These are phyloP conservation scores for Nyctibius bracteatus DNA, from an alignment of 2,113 vertebrate species.

Conservation along the genomic window DNA sequence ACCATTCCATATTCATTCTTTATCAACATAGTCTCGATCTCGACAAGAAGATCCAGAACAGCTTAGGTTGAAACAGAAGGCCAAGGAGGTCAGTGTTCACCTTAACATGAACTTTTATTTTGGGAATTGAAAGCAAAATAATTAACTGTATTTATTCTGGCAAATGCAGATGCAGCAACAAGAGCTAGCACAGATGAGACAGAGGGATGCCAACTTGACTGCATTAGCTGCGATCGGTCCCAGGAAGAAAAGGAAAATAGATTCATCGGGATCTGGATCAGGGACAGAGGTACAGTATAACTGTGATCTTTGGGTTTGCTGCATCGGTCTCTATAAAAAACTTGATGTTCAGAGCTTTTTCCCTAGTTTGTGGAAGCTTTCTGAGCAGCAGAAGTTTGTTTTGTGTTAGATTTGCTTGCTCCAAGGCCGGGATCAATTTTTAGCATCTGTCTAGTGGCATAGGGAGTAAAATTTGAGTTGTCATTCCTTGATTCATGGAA, in stretches of 20 bases:
- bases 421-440: neutral
- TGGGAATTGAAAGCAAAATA: neutral
- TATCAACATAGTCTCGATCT: constrained; percentile 81
- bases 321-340: neutral
- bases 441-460: neutral
- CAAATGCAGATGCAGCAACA: constrained; percentile 88
- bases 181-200: constrained; percentile 90
- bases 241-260: constrained; percentile 87
- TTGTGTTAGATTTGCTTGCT: neutral
- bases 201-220: constrained; percentile 92
- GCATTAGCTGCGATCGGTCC: constrained; percentile 89
- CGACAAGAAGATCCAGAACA: constrained; percentile 93
- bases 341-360: neutral
- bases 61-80: constrained; percentile 88
- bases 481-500: neutral
- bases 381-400: neutral
- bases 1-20: neutral
- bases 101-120: neutral
- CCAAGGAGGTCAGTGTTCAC: constrained; percentile 83
- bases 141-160: neutral
- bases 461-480: neutral
- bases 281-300: constrained; percentile 79
- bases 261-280: constrained; percentile 79
- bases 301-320: neutral
- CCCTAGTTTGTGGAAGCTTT: neutral